A percentile compares a stretch with the other conserved stretches of the same genome.
Evolutionary conservation across 2,113 vertebrate species (phyloP).

Genomic region (Pica pica): DNA sequence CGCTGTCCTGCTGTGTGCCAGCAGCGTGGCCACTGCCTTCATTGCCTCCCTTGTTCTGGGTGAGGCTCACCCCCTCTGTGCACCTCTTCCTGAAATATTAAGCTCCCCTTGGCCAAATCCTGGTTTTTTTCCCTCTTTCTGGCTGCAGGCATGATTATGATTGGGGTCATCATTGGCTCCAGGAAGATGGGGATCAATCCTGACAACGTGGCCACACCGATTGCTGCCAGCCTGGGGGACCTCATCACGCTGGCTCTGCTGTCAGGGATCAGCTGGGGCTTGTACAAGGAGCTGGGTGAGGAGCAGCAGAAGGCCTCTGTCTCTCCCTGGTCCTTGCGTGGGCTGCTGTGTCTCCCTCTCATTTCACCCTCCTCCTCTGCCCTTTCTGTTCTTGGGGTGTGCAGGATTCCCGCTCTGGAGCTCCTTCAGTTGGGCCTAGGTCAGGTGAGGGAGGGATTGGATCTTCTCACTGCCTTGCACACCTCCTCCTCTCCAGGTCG

Average conservation of each 20-base stretch:
- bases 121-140: background rate
- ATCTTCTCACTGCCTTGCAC: background rate
- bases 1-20: conserved; percentile 93
- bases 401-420: background rate
- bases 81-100: rapidly evolving
- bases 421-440: background rate
- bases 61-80: conserved; percentile 28
- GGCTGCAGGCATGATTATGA: conserved; percentile 91
- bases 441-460: background rate
- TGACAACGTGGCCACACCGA: conserved; percentile 95
- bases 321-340: background rate
- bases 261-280: conserved; percentile 92
- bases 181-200: conserved; percentile 96
- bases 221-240: conserved; percentile 95
- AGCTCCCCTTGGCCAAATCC: background rate
- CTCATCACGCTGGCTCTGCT: conserved; percentile 95
- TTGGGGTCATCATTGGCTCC: conserved; percentile 93
- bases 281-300: conserved; percentile 90
- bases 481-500: background rate
- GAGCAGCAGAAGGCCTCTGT: background rate
- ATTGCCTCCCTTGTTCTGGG: conserved; percentile 94
- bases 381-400: background rate
- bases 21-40: conserved; percentile 95
- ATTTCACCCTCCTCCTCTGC: background rate
- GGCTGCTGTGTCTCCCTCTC: background rate